phyloP scores from a whole-genome alignment of 2,113 vertebrate species.

The Zosterops japonicus region DNA sequence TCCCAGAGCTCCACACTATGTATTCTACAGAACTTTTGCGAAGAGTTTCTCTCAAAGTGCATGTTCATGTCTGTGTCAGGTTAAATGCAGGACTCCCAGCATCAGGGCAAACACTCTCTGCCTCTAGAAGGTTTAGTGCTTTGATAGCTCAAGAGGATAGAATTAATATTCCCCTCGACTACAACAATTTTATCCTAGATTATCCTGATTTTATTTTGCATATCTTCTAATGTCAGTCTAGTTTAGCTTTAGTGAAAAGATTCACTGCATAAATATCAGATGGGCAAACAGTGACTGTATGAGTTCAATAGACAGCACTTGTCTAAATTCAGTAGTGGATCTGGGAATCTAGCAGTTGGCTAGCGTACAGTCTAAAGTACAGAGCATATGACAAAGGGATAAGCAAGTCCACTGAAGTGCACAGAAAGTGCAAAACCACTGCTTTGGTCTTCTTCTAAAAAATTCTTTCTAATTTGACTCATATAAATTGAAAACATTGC shows the following conservation, averaged over 20 bases:
- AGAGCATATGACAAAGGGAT: background rate
- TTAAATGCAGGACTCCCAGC: background rate
- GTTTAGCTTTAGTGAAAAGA: background rate
- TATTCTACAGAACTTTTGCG: background rate
- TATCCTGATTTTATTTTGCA: background rate
- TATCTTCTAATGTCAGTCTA: background rate
- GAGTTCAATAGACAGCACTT: background rate
- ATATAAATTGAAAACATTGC: background rate
- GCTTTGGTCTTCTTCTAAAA: background rate
- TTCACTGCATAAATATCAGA: background rate
- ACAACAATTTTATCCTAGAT: background rate
- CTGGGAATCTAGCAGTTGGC: background rate
- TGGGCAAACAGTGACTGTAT: background rate
- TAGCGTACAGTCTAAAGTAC: background rate
- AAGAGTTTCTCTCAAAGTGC: background rate
- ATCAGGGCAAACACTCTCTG: accelerated
- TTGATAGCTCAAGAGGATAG: background rate
- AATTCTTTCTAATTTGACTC: background rate
- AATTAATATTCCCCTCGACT: background rate
- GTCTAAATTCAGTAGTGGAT: background rate
- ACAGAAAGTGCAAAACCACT: background rate
- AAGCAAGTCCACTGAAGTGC: background rate
- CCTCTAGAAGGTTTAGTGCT: background rate
- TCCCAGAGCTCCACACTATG: background rate
- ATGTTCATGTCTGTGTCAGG: background rate